Percentiles rank a stretch among this genome's conserved stretches.
phyloP scores from a whole-genome alignment of 2,113 vertebrate genomes.

The Heterochromis multidens region DNA sequence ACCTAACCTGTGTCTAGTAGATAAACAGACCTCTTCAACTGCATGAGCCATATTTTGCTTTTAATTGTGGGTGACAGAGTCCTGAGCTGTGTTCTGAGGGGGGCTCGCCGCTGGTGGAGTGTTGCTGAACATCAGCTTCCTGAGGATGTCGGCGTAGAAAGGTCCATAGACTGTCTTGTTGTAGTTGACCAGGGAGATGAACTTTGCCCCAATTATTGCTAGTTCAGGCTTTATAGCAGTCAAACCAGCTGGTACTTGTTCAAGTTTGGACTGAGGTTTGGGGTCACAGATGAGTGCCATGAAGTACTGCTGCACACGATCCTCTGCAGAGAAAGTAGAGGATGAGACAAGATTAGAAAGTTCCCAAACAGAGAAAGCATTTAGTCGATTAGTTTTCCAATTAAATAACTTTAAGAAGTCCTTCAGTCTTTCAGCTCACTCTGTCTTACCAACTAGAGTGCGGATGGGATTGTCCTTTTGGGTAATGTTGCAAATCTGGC shows the following conservation, averaged over 20 bases:
- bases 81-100: conserved; percentile 35
- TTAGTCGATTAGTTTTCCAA: not conserved
- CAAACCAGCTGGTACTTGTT: conserved; percentile 82
- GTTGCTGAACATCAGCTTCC: conserved; percentile 82
- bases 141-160: conserved; percentile 89
- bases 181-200: conserved; percentile 83
- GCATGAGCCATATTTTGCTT: not conserved
- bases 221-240: conserved; percentile 83
- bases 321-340: conserved; percentile 75
- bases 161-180: conserved; percentile 91
- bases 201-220: conserved; percentile 78
- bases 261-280: conserved; percentile 70
- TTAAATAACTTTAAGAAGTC: not conserved
- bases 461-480: conserved; percentile 84
- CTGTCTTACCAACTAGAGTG: conserved; percentile 84
- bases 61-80: conserved; percentile 45
- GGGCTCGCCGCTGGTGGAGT: conserved; percentile 34
- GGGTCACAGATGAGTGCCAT: conserved; percentile 78
- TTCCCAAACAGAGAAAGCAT: not conserved
- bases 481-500: conserved; percentile 83
- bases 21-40: not conserved
- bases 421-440: not conserved
- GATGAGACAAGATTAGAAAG: not conserved
- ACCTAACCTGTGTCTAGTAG: not conserved
- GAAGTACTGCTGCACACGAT: conserved; percentile 86